Percentiles rank a stretch among this genome's conserved stretches.
Conservation (phyloP, 2,113 vertebrate genomes). For the Madoqua kirkii region DNA sequence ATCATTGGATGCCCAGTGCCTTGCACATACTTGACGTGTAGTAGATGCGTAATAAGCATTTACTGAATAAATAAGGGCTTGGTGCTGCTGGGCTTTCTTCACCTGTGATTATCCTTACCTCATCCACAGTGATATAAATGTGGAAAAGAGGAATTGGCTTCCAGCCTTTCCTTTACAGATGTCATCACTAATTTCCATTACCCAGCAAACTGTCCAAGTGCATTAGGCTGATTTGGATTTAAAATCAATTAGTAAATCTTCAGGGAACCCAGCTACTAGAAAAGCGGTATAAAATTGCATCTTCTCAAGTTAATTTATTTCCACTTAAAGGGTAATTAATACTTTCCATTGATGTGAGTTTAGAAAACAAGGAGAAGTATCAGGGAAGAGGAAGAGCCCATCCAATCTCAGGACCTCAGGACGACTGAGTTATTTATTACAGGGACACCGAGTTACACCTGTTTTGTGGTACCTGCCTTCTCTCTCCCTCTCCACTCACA, state of each 20-base stretch:
- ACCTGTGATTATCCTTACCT: not conserved
- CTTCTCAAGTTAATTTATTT: constrained; percentile 60
- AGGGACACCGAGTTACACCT: fast-evolving
- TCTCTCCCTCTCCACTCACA: not conserved
- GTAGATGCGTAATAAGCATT: not conserved
- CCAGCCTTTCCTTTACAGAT: not conserved
- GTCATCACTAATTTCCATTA: constrained; percentile 21
- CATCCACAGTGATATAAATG: constrained; percentile 3
- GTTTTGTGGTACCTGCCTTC: not conserved
- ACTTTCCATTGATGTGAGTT: not conserved
- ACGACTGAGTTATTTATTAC: not conserved
- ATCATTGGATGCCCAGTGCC: not conserved
- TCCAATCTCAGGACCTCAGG: not conserved
- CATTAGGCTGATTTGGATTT: constrained; percentile 51
- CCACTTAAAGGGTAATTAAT: constrained; percentile 58
- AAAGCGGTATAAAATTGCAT: constrained; percentile 49
- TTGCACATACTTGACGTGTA: not conserved
- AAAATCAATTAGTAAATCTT: constrained; percentile 59
- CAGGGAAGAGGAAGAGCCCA: not conserved
- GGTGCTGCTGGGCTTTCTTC: not conserved
- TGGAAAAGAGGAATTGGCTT: not conserved
- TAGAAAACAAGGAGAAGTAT: constrained; percentile 13
- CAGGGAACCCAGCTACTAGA: constrained; percentile 23
- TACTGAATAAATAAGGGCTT: constrained; percentile 6
- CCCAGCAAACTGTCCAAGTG: not conserved